Conservation (phyloP, 1,140 invertebrate genomes). For the Melipona quadrifasciata region DNA sequence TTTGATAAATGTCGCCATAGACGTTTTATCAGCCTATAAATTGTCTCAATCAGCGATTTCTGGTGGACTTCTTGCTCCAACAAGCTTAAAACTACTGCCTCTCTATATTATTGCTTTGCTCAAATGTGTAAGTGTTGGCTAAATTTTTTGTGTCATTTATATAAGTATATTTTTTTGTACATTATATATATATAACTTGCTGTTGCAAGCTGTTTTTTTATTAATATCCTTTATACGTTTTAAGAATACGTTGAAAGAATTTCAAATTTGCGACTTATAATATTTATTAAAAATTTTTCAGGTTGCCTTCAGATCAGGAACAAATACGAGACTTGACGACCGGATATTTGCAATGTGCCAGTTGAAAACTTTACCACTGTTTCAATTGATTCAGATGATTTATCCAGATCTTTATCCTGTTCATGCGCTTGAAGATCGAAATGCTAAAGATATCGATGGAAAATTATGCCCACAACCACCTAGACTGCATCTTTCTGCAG, state of each 20-base stretch:
- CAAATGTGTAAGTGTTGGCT: constrained; percentile 89
- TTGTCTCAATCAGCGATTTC: constrained; percentile 85
- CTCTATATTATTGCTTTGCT: constrained; percentile 95
- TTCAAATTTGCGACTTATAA: not conserved
- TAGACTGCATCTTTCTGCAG: constrained; percentile 86
- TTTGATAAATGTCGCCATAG: constrained; percentile 96
- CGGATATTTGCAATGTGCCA: constrained; percentile 96
- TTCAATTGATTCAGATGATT: constrained; percentile 90
- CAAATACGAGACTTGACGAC: constrained; percentile 95
- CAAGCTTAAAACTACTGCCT: constrained; percentile 91
- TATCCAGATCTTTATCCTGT: constrained; percentile 98
- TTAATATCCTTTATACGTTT: not conserved
- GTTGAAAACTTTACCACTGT: constrained; percentile 94
- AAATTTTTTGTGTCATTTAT: not conserved
- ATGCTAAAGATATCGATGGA: constrained; percentile 82
- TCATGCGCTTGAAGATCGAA: constrained; percentile 88
- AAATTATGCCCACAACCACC: constrained; percentile 84
- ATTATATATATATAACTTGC: not conserved
- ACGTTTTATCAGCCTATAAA: constrained; percentile 93
- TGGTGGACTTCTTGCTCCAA: constrained; percentile 88
- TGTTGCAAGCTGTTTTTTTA: not conserved
- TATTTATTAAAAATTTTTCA: constrained; percentile 73
- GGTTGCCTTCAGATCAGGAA: constrained; percentile 93
- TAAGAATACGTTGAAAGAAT: not conserved
- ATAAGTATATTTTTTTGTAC: not conserved